phyloP scores from a whole-genome alignment of 2,888 invertebrate genomes.

The Synanthedon vespiformis region DNA sequence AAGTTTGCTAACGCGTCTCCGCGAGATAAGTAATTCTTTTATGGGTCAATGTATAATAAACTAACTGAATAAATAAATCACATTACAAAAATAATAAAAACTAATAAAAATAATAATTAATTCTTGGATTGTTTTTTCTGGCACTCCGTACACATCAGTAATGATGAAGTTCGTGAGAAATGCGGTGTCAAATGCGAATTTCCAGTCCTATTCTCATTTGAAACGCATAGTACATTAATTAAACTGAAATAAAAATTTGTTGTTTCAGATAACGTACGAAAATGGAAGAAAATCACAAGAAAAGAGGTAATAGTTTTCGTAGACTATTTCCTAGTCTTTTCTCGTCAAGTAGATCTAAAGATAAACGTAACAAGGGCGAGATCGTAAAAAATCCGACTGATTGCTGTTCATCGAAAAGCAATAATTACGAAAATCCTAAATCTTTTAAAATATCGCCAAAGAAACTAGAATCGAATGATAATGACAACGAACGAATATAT shows the following conservation, averaged over 20 bases:
- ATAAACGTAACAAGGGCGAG: slow-evolving; percentile 31
- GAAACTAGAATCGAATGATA: slow-evolving; percentile 16
- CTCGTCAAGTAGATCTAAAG: slow-evolving; percentile 42
- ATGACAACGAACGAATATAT: slow-evolving; percentile 41
- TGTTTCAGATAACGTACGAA: slow-evolving; percentile 18
- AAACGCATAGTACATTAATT: too few relatives aligned
- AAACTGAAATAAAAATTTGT: slow-evolving; percentile 5
- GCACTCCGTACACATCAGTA: too few relatives aligned
- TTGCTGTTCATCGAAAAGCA: slow-evolving; percentile 20
- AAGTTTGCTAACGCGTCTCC: too few relatives aligned
- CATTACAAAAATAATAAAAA: too few relatives aligned
- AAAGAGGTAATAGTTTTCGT: slow-evolving; percentile 46
- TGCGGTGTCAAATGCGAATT: too few relatives aligned
- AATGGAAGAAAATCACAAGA: slow-evolving; percentile 47
- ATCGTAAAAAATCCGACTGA: slow-evolving; percentile 12
- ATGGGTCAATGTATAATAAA: too few relatives aligned
- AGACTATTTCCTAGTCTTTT: slow-evolving; percentile 51
- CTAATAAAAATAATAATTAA: too few relatives aligned
- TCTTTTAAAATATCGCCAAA: slow-evolving; percentile 24
- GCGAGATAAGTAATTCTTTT: too few relatives aligned
- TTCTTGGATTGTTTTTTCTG: too few relatives aligned
- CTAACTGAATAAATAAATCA: too few relatives aligned
- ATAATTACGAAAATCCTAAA: slow-evolving; percentile 49
- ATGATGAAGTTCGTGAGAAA: too few relatives aligned
- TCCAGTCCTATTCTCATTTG: too few relatives aligned